Conservation (phyloP, 1,140 invertebrate species). For the Cryptotermes secundus region DNA sequence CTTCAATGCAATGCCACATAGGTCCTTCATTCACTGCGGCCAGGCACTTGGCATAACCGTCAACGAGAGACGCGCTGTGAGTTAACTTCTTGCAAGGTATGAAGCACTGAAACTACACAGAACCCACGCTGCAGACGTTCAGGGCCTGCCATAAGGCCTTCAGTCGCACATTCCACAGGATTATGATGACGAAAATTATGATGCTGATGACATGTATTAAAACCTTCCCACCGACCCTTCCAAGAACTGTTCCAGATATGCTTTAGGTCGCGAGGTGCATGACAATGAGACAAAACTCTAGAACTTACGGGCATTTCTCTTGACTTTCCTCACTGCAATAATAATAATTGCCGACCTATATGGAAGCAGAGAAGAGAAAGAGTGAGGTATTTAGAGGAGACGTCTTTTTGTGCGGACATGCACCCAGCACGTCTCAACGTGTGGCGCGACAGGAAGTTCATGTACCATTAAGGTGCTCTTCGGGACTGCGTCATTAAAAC, state of each 20-base stretch:
- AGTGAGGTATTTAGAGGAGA: not conserved
- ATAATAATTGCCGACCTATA: not conserved
- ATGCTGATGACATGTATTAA: not conserved
- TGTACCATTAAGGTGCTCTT: not conserved
- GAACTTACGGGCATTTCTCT: not conserved
- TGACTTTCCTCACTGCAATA: not conserved
- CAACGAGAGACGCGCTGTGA: not conserved
- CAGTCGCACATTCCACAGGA: not conserved
- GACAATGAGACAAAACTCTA: not conserved
- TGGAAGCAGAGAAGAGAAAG: not conserved
- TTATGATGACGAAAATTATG: constrained; percentile 9
- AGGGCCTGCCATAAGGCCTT: not conserved
- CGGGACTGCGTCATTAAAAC: not conserved
- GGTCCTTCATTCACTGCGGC: not conserved
- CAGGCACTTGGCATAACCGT: not conserved
- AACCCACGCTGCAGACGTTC: not conserved
- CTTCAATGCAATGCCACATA: not conserved
- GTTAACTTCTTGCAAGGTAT: constrained; percentile 14
- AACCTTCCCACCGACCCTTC: not conserved
- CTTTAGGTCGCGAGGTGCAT: not conserved
- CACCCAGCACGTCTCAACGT: not conserved
- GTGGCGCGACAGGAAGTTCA: not conserved
- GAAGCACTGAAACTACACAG: not conserved
- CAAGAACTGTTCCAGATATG: not conserved
- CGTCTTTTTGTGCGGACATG: not conserved